Evolutionary conservation across 2,888 invertebrate species (phyloP), one percentile per base, ranked within the genome.

Genomic region (Neoascia interrupta): DNA sequence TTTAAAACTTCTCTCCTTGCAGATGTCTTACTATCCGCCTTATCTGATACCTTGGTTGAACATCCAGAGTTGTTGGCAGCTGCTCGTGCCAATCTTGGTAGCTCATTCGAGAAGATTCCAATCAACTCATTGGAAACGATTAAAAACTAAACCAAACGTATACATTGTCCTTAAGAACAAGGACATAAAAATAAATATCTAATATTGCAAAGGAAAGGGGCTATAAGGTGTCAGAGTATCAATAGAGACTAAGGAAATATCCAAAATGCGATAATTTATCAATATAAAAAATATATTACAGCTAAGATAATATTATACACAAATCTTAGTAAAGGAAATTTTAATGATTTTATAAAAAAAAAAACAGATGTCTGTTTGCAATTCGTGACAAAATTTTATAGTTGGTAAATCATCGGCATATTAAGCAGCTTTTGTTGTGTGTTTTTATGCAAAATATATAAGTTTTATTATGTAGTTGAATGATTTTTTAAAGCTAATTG

Each of bases 1-100:
- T 36, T n/a, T 15, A n/a, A n/a, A n/a, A n/a, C n/a, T n/a, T n/a
- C n/a, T n/a, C n/a, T n/a, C n/a, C n/a, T n/a, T n/a, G 15, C 86
- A 94, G 94, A 94, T 85, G 92, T 94, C n/a, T 90, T 94, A 87
- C 92, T 94, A 79, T 92, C 93, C 16, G 93, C 94, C 0, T 86
- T 94, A 74, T 92, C 94, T 0, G 94, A 94, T 85, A 94, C 94
- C 0, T 89, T 94, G 81, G 92, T 91, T 31, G 94, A 94, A 83
- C 93, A 94, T 84, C 94, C 94, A 0, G 93, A 93, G 83, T 85
- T 94, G 13, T 88, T 93, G 83, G 90, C 91, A 64, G 88, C 88
- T 21, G 90, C 91, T 1, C 90, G 91, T 74, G 90, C 91, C 41
- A 90, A 90, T 23, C 85, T 91, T 41, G 90, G 90, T 37, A 87